A percentile compares a stretch with the other conserved stretches of the same genome.
phyloP scores from a whole-genome alignment of 2,113 vertebrate species.

The western clawed frog (Xenopus tropicalis) region UCB_Xtro_10.0 CM004450.2:65039001-65039500 shows the following conservation, averaged over 20 bases:
- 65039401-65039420: too few relatives aligned
- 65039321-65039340: too few relatives aligned
- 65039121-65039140: constrained; percentile 6
- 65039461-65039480: too few relatives aligned
- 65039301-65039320: too few relatives aligned
- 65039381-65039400: too few relatives aligned
- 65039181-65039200: background rate
- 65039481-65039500: too few relatives aligned
- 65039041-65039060: background rate
- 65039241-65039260: background rate
- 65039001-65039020: background rate
- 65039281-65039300: too few relatives aligned
- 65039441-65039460: too few relatives aligned
- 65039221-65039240: background rate
- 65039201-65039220: background rate
- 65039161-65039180: background rate
- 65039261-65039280: background rate
- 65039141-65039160: background rate
- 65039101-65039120: background rate
- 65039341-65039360: too few relatives aligned
- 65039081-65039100: background rate
- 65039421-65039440: too few relatives aligned
- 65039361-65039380: too few relatives aligned
- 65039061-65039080: background rate
- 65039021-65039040: background rate